Base-by-base conservation (phyloP, 2,113 vertebrate species). In the Salvelinus namaycush region DNA sequence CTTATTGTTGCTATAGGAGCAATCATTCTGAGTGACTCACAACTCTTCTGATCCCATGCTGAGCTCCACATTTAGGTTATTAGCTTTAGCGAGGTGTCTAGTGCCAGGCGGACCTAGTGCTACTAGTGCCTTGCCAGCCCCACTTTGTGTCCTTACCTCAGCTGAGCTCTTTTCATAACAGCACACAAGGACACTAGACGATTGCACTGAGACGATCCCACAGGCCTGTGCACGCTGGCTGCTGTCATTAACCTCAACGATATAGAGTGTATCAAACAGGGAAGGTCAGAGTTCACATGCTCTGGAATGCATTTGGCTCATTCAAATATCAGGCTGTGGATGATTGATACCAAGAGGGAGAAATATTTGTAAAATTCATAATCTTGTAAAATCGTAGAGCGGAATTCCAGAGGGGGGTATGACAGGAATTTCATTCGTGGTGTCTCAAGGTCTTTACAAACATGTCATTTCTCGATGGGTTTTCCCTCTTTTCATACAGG, bases 51-150 rank as follows among this genome's bases (percentile, higher is more conserved):
- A 72, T 74, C 75, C 39, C 70, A 49, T 34, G 16, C 72, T 72
- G 72, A 77, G 76, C 80, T 64, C 60, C 60, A 73, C 76, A 79
- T 78, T 81, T 81, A 74, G 68, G 57, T 78, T 79, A 82, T 82
- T 82, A 81, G 76, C 76, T 82, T 80, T 80, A 83, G 81, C 73
- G 75, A 81, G 81, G 59, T 82, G 82, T 81, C 72, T 78, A 73
- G 79, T 22, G 74, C 67, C 67, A 75, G 75, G 70, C 59, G 29
- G 68, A 13, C 27, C 57, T 65, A 54, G 72, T 27, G 68, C 24
- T 82, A 76, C 80, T 71, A 73, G 80, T 80, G 81, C 57, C 57
- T 12, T 49, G 72, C 71, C 24, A 67, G 62, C 72, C 62, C 57
- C 48, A 64, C 54, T 66, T 59, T 79, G 57, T 77, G 74, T 59